Base-by-base conservation (phyloP, 2,113 vertebrate species). In the Sylvia atricapilla region DNA sequence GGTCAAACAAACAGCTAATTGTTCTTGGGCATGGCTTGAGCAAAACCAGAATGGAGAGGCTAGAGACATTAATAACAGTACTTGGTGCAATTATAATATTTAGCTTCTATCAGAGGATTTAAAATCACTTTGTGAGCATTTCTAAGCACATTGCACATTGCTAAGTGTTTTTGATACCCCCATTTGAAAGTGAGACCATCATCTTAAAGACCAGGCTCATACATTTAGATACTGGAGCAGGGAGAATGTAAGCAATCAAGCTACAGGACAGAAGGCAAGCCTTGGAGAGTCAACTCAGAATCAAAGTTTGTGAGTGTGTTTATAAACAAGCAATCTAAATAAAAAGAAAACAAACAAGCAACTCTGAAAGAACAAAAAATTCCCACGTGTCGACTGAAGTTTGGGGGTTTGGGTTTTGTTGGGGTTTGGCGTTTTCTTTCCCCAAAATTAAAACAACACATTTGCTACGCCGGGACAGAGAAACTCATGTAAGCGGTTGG, bases 1-100 rank as follows among this genome's bases (percentile, higher is more conserved):
- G 93, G 95, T 96, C 94, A 95, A 96, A 86, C 72, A 97, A 96
- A 94, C 91, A 95, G 94, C 91, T 97, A 95, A 96, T 95, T 96
- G 94, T 95, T 94, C 84, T 88, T 91, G 75, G 78, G 87, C 62
- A 92, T 60, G 53, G 89, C 62, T 95, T 60, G n/a, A 87, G 89
- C 67, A 66, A 88, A 95, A 95, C 59, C 67, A 87, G 82, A 92
- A 88, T 33, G 49, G 62, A 93, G 86, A 93, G 80, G 58, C 90
- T 96, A 75, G 47, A 93, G 91, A 97, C 30, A 8, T 89, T 97
- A 95, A 95, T 95, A 95, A 95, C 22, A 90, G 92, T 59, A 88
- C 63, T 92, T 70, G 90, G 82, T 2, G 2, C 16, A 6, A 87
- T 91, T 93, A 95, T 83, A 93, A 95, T 86, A 89, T 84, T 92